phyloP scores from a whole-genome alignment of 2,888 invertebrate species.

The Clistopyga incitator region DNA sequence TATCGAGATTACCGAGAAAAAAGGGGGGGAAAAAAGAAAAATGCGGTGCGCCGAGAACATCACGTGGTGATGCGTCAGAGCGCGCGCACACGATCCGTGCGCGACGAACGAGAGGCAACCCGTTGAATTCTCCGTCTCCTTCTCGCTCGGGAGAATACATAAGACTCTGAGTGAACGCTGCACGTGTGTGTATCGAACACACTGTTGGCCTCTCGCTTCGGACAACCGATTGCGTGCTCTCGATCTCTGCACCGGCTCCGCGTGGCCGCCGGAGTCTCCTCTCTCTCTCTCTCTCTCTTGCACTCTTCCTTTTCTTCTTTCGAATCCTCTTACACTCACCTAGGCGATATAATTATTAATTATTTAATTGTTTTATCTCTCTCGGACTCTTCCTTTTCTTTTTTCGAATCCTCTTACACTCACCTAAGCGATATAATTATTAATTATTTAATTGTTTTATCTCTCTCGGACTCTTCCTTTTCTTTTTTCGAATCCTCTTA shows the following conservation, averaged over 20 bases:
- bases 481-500: too few species aligned
- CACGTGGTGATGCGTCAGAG: constrained; percentile 80
- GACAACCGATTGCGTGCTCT: constrained; percentile 59
- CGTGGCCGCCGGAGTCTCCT: constrained; percentile 41
- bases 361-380: too few species aligned
- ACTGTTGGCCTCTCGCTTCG: constrained; percentile 4
- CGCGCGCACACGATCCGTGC: constrained; percentile 38
- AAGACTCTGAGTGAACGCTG: not conserved
- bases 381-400: too few species aligned
- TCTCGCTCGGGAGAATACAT: constrained; percentile 8
- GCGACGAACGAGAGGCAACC: constrained; percentile 46
- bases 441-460: too few species aligned
- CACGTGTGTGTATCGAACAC: constrained; percentile 6
- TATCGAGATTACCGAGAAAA: constrained; percentile 1
- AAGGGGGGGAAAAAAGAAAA: constrained; percentile 14
- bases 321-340: too few species aligned
- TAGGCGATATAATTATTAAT: too few species aligned
- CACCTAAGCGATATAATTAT: too few species aligned
- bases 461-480: too few species aligned
- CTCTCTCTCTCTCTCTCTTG: too few species aligned
- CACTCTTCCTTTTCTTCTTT: too few species aligned
- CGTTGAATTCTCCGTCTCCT: constrained; percentile 38
- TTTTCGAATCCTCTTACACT: too few species aligned
- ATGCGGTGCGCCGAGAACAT: constrained; percentile 58
- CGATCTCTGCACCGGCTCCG: constrained; percentile 57